Evolutionary conservation across 2,113 vertebrate species (phyloP).

Genomic region (Platysternon megacephalum): DNA sequence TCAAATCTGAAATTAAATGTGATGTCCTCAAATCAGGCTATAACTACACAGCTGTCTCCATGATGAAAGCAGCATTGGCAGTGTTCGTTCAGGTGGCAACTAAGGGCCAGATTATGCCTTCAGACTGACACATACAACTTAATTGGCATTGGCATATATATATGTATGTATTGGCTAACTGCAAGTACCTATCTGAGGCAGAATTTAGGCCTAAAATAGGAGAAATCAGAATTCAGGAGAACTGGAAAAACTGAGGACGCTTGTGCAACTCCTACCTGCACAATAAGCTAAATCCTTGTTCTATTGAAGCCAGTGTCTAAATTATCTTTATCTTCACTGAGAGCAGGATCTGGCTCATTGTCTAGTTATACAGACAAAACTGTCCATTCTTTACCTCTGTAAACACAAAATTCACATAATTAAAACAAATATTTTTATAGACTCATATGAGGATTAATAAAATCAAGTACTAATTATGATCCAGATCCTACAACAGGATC

Average conservation of each 20-base stretch:
- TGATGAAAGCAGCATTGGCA: not conserved
- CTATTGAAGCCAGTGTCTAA: not conserved
- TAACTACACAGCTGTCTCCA: rapidly evolving
- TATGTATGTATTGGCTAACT: not conserved
- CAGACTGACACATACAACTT: rapidly evolving
- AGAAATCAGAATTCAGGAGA: not conserved
- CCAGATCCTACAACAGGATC: not conserved
- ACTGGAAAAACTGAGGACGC: not conserved
- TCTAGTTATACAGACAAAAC: not conserved
- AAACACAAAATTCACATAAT: no score
- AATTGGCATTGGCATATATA: not conserved
- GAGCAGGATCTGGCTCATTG: not conserved
- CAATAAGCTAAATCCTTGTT: not conserved
- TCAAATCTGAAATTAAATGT: not conserved
- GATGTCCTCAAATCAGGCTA: not conserved
- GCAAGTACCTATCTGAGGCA: not conserved
- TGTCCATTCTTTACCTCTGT: not conserved
- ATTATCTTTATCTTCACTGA: not conserved
- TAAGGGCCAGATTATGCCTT: not conserved
- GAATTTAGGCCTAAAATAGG: not conserved
- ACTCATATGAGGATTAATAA: not conserved
- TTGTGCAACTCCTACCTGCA: not conserved
- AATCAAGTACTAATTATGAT: not conserved
- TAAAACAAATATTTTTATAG: not conserved
- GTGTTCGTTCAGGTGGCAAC: not conserved